Percentiles rank a stretch among this genome's conserved stretches.
These are phyloP conservation scores for Anthopleura xanthogrammica DNA, from an alignment of 92 coral and sea anemone genomes.

Conservation along the genomic window DNA sequence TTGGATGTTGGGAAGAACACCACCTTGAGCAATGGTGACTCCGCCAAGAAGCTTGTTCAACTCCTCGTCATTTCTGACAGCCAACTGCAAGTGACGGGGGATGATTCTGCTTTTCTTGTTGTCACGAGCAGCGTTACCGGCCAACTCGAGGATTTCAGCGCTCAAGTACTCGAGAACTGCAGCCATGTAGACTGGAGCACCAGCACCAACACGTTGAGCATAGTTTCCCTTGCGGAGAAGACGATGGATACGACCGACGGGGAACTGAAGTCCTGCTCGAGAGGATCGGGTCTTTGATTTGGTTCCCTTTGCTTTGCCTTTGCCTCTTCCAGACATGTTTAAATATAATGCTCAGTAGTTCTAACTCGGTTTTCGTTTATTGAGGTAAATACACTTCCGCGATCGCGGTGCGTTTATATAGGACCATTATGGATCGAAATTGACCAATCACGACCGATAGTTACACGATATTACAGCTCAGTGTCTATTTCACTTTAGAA, in stretches of 20 bases:
- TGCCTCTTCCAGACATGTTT: slow-evolving; percentile 80
- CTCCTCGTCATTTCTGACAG: slow-evolving; percentile 45
- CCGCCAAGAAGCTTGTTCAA: slow-evolving; percentile 59
- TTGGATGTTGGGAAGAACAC: slow-evolving; percentile 65
- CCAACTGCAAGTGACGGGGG: slow-evolving; percentile 42
- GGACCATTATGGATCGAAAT: slow-evolving; percentile 38
- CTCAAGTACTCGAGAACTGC: slow-evolving; percentile 53
- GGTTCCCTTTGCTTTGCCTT: slow-evolving; percentile 75
- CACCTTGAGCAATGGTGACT: slow-evolving; percentile 51
- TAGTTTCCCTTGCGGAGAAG: slow-evolving; percentile 63
- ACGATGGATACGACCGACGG: slow-evolving; percentile 64
- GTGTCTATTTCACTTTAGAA: slow-evolving; percentile 10
- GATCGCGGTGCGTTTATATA: not conserved
- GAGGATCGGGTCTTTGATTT: slow-evolving; percentile 80
- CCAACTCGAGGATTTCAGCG: slow-evolving; percentile 70
- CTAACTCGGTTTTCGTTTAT: not conserved
- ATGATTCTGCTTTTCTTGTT: slow-evolving; percentile 50
- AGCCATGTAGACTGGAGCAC: slow-evolving; percentile 72
- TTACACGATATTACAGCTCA: not conserved
- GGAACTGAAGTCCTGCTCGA: slow-evolving; percentile 84
- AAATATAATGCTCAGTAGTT: too few species aligned
- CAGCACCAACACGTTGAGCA: slow-evolving; percentile 69
- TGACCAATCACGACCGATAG: slow-evolving; percentile 30
- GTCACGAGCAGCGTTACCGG: slow-evolving; percentile 53
- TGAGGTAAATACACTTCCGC: not conserved